Evolutionary conservation across 2,113 vertebrate genomes (phyloP).

Genomic region (Boulengeromyrus knoepffleri): DNA sequence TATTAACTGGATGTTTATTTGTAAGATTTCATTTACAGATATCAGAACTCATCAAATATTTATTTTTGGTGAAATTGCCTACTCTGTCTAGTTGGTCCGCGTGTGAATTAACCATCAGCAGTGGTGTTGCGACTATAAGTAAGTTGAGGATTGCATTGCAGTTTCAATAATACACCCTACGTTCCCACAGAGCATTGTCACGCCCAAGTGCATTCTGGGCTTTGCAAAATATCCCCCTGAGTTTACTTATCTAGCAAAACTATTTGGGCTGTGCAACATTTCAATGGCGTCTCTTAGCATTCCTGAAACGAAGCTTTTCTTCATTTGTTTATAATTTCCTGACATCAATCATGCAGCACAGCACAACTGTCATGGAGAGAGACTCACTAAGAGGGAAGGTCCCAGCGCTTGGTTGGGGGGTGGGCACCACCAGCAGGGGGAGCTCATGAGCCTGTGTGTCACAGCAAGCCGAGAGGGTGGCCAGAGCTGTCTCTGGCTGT

Average conservation of each 20-base stretch:
- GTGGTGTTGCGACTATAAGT: background rate
- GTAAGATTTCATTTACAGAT: constrained; percentile 19
- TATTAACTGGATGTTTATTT: constrained; percentile 15
- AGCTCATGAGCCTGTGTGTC: background rate
- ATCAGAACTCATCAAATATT: constrained; percentile 22
- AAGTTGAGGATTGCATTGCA: background rate
- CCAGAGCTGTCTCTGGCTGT: background rate
- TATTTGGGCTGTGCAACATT: background rate
- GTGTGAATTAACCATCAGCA: background rate
- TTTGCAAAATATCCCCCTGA: background rate
- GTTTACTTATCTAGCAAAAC: background rate
- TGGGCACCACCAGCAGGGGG: background rate
- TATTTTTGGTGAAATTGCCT: constrained; percentile 10
- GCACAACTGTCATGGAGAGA: background rate
- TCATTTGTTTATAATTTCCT: background rate
- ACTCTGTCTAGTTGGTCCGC: background rate
- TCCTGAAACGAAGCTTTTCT: background rate
- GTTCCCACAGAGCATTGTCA: background rate
- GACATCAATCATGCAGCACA: background rate
- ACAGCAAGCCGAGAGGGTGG: background rate
- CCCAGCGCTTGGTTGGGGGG: background rate
- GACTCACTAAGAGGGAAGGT: background rate
- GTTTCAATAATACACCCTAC: too few species aligned
- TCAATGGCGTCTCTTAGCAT: background rate
- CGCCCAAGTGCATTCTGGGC: too few species aligned